Base-by-base conservation (phyloP, 2,888 invertebrate genomes). In the Tetrapedia diversipes region DNA sequence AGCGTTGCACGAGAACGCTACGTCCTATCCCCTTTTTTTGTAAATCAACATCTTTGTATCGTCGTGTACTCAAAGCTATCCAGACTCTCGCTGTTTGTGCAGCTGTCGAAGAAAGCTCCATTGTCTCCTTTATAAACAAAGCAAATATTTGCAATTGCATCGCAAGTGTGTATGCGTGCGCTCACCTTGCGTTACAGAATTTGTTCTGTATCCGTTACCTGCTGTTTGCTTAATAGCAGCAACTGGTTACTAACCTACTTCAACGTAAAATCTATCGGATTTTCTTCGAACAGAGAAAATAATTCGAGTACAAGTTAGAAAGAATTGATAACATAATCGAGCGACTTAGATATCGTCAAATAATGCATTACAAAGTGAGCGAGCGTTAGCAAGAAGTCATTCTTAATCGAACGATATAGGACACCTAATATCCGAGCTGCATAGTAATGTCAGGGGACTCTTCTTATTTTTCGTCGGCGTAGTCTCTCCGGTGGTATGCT, bases 381-480 rank as follows among this genome's bases (percentile, higher is more conserved):
- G 39, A 57, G 39, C 22, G 24, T 14, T 11, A 29, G 4, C 19
- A 45, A 34, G 51, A 39, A 59, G 16, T 51, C 2, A 22, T 56
- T 22, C 49, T 37, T 22, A n/a, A 43, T 51, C 32, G 34, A 32
- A 19, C 27, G 24, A 64, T 47, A 60, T 34, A 37, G 32, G 19
- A 47, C 22, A 24, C 53, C 41, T 54, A 53, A 75, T 64, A 71
- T 60, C 24, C 39, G 53, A 65, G 34, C 27, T 22, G 19, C 34
- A 6, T 53, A 39, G 63, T 59, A 41, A 51, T 59, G 22, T 77
- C 67, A 45, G 47, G 16, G 27, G 59, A 29, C 24, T 57, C 37
- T 45, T 74, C 43, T 68, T 68, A 64, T 68, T 64, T 63, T 59
- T 74, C 64, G 43, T 41, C 59, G 41, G 37, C 22, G 74, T 59